These are phyloP conservation scores for Oscheius sp. DNA, from an alignment of 2,888 invertebrate species.

Conservation along the genomic window DNA sequence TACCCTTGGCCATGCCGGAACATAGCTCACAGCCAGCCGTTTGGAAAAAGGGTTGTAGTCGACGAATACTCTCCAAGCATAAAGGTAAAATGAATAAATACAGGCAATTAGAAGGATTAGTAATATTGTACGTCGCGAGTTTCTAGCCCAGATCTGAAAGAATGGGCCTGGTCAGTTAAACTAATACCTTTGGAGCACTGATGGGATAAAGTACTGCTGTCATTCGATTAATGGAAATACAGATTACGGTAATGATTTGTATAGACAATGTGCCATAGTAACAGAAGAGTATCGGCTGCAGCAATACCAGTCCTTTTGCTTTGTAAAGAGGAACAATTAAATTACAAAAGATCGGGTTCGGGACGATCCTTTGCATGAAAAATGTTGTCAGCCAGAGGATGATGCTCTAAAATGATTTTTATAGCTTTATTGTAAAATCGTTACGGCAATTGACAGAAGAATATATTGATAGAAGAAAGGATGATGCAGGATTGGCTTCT, in stretches of 20 bases:
- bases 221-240: slow-evolving; percentile 18
- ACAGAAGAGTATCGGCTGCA: background rate
- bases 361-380: background rate
- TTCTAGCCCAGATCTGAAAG: background rate
- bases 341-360: background rate
- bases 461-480: slow-evolving; percentile 18
- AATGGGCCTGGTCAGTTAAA: background rate
- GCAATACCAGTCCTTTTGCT: background rate
- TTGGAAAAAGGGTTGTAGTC: background rate
- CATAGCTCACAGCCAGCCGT: background rate
- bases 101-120: background rate
- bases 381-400: background rate
- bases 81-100: slow-evolving; percentile 12
- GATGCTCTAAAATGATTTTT: background rate
- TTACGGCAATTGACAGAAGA: background rate
- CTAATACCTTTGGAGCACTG: background rate
- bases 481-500: background rate
- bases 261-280: background rate
- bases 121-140: background rate
- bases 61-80: slow-evolving; percentile 9
- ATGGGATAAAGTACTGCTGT: slow-evolving; percentile 6
- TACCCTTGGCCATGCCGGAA: background rate
- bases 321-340: background rate
- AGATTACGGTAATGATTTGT: slow-evolving; percentile 4
- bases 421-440: background rate